Evolutionary conservation across 2,888 invertebrate species (phyloP).

Genomic region (Eurytoma adleriae): DNA sequence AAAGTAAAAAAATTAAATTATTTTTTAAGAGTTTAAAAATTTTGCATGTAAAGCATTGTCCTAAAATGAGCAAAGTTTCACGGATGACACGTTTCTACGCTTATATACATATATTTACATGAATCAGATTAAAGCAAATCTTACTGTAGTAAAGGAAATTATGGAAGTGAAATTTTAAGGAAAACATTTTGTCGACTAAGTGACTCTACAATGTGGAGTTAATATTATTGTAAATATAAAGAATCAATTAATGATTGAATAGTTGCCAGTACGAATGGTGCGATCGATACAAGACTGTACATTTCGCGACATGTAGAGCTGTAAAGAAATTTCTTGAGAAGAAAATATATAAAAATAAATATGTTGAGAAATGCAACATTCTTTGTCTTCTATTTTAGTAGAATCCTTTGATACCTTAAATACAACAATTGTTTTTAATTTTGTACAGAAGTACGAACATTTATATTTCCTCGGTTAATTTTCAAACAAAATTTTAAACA

Average conservation of each 20-base stretch:
- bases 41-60: slow-evolving; percentile 11
- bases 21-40: no score
- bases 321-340: slow-evolving; percentile 45
- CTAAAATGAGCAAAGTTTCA: slow-evolving; percentile 26
- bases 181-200: slow-evolving; percentile 21
- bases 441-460: no score
- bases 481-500: no score
- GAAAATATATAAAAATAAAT: slow-evolving; percentile 45
- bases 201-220: slow-evolving; percentile 4
- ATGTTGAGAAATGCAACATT: slow-evolving; percentile 36
- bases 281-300: slow-evolving; percentile 52
- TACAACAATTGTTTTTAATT: no score
- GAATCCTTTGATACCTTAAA: background rate
- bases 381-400: background rate
- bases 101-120: slow-evolving; percentile 35
- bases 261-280: slow-evolving; percentile 36
- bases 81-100: slow-evolving; percentile 28
- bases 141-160: slow-evolving; percentile 27
- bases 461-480: no score
- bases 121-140: slow-evolving; percentile 22
- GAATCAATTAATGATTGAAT: slow-evolving; percentile 20
- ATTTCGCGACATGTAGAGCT: slow-evolving; percentile 50
- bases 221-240: slow-evolving; percentile 39
- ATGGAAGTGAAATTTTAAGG: slow-evolving; percentile 22
- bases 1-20: no score